These are phyloP conservation scores for Erethizon dorsatum DNA, from an alignment of 2,797 vertebrate species.

Conservation along the genomic window DNA sequence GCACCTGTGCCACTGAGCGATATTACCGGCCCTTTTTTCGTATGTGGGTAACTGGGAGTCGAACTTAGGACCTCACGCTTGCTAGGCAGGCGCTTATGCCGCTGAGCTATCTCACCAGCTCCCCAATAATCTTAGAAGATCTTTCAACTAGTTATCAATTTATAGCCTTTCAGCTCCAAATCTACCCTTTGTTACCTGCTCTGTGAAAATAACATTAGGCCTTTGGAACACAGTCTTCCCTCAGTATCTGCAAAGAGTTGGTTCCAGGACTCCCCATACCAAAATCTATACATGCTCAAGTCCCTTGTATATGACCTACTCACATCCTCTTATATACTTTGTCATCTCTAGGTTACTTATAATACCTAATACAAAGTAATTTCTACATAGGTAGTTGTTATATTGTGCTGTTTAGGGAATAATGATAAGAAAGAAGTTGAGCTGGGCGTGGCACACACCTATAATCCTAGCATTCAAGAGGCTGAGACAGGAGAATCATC, in stretches of 20 bases:
- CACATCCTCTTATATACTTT: background rate
- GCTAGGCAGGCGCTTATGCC: no score
- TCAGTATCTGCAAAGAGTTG: background rate
- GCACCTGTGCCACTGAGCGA: no score
- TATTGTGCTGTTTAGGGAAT: background rate
- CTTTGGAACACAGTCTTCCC: background rate
- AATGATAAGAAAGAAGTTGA: background rate
- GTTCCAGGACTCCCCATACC: background rate
- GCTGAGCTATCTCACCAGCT: no score
- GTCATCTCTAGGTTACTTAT: background rate
- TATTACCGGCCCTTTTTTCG: no score
- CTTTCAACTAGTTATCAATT: background rate
- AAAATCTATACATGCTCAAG: background rate
- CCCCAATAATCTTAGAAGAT: background rate
- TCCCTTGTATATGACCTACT: background rate
- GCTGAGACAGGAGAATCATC: no score
- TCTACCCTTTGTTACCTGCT: background rate
- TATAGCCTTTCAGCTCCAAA: background rate
- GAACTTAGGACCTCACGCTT: no score
- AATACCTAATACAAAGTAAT: background rate
- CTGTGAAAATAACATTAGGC: background rate
- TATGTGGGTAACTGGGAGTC: no score
- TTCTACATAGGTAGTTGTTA: background rate
- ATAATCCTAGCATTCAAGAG: no score
- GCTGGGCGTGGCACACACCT: no score